A percentile compares a stretch with the other conserved stretches of the same genome.
Conservation (phyloP, 2,888 invertebrate genomes). For the Xylocampa areola region DNA sequence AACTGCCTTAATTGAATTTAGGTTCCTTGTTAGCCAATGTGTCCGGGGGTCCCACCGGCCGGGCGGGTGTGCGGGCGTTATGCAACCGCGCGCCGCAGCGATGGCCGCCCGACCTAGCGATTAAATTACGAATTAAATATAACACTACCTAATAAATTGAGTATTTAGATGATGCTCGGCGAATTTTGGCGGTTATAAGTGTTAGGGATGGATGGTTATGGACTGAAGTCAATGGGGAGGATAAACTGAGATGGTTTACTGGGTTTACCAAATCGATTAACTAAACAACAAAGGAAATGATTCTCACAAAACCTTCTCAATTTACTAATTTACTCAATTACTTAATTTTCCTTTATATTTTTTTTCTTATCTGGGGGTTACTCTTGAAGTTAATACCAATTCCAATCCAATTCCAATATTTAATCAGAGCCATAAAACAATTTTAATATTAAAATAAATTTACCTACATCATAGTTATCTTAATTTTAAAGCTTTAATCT, state of each 20-base stretch:
- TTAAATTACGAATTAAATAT: conserved; percentile 64
- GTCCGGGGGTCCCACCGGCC: conserved; percentile 68
- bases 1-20: conserved; percentile 90
- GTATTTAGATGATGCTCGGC: conserved; percentile 24
- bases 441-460: too few relatives aligned
- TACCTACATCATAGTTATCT: too few relatives aligned
- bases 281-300: too few relatives aligned
- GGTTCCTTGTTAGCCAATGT: conserved; percentile 86
- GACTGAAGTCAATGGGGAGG: neutral
- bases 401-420: too few relatives aligned
- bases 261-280: neutral
- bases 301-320: too few relatives aligned
- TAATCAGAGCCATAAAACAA: too few relatives aligned
- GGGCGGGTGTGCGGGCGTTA: conserved; percentile 53
- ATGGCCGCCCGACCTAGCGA: conserved; percentile 50
- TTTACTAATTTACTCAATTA: too few relatives aligned
- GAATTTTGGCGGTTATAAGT: conserved; percentile 8
- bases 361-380: too few relatives aligned
- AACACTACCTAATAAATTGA: conserved; percentile 49
- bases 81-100: conserved; percentile 54
- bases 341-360: too few relatives aligned
- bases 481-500: too few relatives aligned
- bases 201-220: neutral
- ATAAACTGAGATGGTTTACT: too few relatives aligned
- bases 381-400: too few relatives aligned